Evolutionary conservation across 2,113 vertebrate genomes (phyloP).

Genomic region (mouse (Mus musculus)): DNA sequence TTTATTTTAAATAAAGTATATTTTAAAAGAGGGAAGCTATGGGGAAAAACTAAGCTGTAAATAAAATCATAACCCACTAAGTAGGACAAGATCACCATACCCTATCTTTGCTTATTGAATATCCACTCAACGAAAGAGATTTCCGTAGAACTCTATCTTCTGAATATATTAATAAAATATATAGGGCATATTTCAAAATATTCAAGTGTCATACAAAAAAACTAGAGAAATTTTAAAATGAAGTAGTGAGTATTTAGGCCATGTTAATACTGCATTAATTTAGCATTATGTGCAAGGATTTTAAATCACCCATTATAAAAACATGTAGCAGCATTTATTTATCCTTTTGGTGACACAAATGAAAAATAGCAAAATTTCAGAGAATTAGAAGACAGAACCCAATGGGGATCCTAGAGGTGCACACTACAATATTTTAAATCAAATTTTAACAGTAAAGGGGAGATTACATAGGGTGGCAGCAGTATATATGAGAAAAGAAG

Average conservation of each 20-base stretch:
- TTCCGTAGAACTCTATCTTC: neutral
- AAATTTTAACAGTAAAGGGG: neutral
- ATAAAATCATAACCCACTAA: neutral
- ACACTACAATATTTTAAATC: neutral
- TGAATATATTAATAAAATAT: neutral
- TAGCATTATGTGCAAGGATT: neutral
- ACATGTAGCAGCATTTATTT: neutral
- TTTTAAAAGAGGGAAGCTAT: neutral
- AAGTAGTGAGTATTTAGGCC: neutral
- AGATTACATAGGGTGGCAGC: neutral
- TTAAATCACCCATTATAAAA: constrained; percentile 41
- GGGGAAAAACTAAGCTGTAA: neutral
- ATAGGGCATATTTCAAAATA: neutral
- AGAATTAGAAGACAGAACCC: neutral
- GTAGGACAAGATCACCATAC: neutral
- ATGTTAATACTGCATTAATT: neutral
- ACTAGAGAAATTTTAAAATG: neutral
- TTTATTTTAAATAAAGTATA: neutral
- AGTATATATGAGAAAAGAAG: constrained; percentile 23
- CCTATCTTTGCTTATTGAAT: neutral
- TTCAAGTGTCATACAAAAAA: constrained; percentile 1
- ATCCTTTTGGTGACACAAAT: neutral
- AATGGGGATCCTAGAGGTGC: constrained; percentile 6
- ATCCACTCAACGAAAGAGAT: neutral
- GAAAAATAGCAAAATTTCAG: neutral